Evolutionary conservation across 2,113 vertebrate genomes (phyloP), one percentile per base, ranked within the genome.

Genomic region (Lepisosteus osseus): DNA sequence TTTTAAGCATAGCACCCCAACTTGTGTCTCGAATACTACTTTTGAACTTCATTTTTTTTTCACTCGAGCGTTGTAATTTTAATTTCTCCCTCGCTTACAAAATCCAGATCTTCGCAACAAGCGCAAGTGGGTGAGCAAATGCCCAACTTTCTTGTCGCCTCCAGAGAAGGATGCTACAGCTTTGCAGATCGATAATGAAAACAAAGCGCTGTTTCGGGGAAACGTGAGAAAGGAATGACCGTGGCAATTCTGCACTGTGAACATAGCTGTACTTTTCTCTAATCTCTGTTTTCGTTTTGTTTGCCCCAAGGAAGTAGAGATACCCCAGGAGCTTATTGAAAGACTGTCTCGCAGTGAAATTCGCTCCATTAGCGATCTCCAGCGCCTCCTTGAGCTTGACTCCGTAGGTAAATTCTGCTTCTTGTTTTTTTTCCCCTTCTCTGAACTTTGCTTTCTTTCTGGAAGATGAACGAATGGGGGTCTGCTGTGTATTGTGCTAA

Each of bases 351-450:
- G 92, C 93, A 98, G 96, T 85, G 95, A 97, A 89, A 98, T 98
- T 90, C 93, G 93, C 92, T 98, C 94, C 95, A 98, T 98, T 91
- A 94, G 95, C 88, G 96, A 98, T 92, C 92, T 98, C 90, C 96
- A 98, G 95, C 95, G 96, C 90, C 93, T 98, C 89, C 93, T 98
- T 91, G 95, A 98, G 87, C 93, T 98, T 91, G 95, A 97, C 91
- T 97, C 95, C 94, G 94, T 95, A 96, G 96, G 96, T 98, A 98
- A 98, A 95, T 96, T 94, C 90, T 82, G 89, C 90, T 90, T 87
- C 80, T 82, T 88, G 87, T 83, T 87, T 81, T 89, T 86, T 79
- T 56, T 68, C 12, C 68, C 62, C 42, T 12, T 45, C 45, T 57
- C 12, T 61, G 67, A 77, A 70, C 74, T 74, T 74, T 77, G 77